Conservation (phyloP, 37 sponge, comb jelly and placozoan species). For the Eunapius fragilis region DNA sequence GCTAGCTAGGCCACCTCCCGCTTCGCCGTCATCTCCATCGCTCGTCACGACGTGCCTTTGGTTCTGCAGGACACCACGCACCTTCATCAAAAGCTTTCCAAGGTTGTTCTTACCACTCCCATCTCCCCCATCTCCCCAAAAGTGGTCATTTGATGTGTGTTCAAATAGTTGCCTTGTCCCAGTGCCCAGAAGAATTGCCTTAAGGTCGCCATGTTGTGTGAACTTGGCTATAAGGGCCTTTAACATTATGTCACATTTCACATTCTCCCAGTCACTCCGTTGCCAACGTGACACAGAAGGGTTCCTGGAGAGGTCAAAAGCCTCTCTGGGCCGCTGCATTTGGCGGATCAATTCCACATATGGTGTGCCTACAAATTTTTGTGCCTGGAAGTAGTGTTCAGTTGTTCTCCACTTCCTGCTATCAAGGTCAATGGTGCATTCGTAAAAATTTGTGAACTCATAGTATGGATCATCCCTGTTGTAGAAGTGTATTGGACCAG, state of each 20-base stretch:
- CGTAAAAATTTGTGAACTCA: slow-evolving; percentile 75
- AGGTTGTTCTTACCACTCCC: slow-evolving; percentile 61
- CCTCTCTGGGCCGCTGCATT: slow-evolving; percentile 34
- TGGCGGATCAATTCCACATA: slow-evolving; percentile 16
- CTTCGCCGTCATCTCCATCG: too few species aligned
- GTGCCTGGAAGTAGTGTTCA: slow-evolving; percentile 82
- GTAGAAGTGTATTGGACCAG: slow-evolving; percentile 54
- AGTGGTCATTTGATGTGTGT: slow-evolving; percentile 49
- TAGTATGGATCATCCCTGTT: slow-evolving; percentile 60
- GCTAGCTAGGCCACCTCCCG: too few species aligned
- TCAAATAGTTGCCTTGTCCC: slow-evolving; percentile 36
- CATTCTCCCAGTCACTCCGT: slow-evolving; percentile 60
- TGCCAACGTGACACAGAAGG: slow-evolving; percentile 47
- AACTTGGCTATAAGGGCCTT: slow-evolving; percentile 66
- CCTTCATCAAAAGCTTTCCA: slow-evolving; percentile 37
- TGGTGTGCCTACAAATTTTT: slow-evolving; percentile 74
- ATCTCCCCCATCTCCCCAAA: slow-evolving; percentile 79
- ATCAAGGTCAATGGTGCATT: slow-evolving; percentile 15
- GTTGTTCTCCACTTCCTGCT: slow-evolving; percentile 46
- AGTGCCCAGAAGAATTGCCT: slow-evolving; percentile 25
- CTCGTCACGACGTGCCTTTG: too few species aligned
- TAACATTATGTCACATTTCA: slow-evolving; percentile 57
- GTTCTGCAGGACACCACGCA: slow-evolving; percentile 20
- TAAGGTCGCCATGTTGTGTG: slow-evolving; percentile 37
- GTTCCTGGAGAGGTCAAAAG: slow-evolving; percentile 50